Base-by-base conservation (phyloP, 1,140 invertebrate species). In the Aphelenchoides besseyi region DNA sequence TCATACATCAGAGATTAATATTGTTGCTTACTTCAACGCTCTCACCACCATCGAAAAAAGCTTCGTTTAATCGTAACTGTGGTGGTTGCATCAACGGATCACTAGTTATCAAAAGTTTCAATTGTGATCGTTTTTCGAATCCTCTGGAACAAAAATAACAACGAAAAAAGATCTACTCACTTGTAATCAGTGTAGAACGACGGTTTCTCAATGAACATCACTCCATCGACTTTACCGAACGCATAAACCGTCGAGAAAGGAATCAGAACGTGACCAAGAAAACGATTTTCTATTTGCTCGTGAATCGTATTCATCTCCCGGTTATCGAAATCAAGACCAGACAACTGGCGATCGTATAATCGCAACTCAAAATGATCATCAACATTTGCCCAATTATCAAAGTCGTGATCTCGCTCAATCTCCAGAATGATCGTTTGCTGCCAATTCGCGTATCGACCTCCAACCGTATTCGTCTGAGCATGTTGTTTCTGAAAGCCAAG, bases 291-390 rank as follows among this genome's bases (percentile, higher is more conserved):
- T 37, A 68, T 37, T 8, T 75, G 68, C 37, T 75, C 64, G 28
- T 75, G 74, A 37, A 75, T 55, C 23, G 78, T 80, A 33, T 78
- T 78, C 2, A 52, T 33, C 30, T 81, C 79, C 29, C 76, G 68
- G 33, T 78, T 53, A 52, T 78, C 78, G 28, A 29, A 41, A 2
- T 77, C 75, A 23, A 78, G 41, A 26, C 37, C 26, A 29, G 16
- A 69, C 9, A 80, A 30, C 23, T 54, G 12, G 32, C 54, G 26
- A 36, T 78, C 79, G 37, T 77, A 78, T 18, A 78, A 3, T 12
- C 70, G 59, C 26, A 78, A 18, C 57, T 69, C 61, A 1, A 78
- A 64, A 23, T 23, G 35, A 32, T 68, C 53, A 28, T 68, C 53
- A n/a, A 55, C 41, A 5, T 64, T 37, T 0, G 71, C n/a, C 30